Base-by-base conservation (phyloP, 2,888 invertebrate genomes). In the Schrankia costaestrigalis region DNA sequence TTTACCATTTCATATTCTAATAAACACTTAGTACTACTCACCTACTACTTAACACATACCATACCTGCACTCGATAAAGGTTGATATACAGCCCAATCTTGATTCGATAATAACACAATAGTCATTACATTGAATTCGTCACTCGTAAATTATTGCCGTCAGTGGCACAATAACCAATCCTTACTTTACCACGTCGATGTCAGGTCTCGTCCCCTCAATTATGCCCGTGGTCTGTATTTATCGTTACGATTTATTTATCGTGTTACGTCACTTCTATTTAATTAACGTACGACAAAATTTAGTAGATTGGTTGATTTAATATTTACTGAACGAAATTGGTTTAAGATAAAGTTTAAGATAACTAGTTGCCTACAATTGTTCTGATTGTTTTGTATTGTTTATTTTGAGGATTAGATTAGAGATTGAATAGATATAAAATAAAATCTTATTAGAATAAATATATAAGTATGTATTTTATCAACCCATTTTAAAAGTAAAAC, bases 271-370 rank as follows among this genome's bases (percentile, higher is more conserved):
- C 60, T 55, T 58, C 59, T 65, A 69, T 73, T 72, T 70, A 71
- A 74, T 75, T 71, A 71, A 62, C 54, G 58, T 55, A 59, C 44
- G 55, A 54, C 56, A n/a, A 63, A 64, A 69, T 56, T 64, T 59
- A 56, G 43, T 47, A 43, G 59, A 59, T 59, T 56, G 45, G 27
- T 48, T 42, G 46, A 50, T 56, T 56, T 45, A 46, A 59, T 59
- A 56, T 59, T 59, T 54, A 46, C 46, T 42, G 41, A 35, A 32
- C 31, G 43, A 45, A 54, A 54, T 54, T 37, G 43, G 46, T 32
- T 43, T 37, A 46, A 43, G 46, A 41, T 42, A 38, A 55, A 54
- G 35, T 54, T 46, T n/a, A n/a, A n/a, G n/a, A n/a, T 41, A 53
- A 56, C 55, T 56, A 44, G n/a, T 25, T 35, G 25, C 21, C 33